Conservation (phyloP, 2,113 vertebrate species). For the Riparia riparia region DNA sequence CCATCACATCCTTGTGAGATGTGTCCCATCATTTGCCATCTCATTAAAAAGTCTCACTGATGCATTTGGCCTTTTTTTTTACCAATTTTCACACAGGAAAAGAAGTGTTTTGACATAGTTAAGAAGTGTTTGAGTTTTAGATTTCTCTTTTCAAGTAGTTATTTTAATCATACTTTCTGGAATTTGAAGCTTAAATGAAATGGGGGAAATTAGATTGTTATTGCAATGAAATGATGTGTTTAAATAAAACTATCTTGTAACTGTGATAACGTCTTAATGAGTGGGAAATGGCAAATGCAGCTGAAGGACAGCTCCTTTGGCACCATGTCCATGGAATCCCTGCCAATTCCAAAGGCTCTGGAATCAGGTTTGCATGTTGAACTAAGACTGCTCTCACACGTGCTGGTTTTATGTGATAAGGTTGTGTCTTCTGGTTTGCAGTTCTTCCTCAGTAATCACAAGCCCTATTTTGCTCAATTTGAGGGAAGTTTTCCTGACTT, state of each 20-base stretch:
- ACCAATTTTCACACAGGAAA: neutral
- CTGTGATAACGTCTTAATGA: neutral
- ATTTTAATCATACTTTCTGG: neutral
- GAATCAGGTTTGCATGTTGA: neutral
- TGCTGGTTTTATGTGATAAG: neutral
- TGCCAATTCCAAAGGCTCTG: neutral
- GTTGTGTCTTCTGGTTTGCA: neutral
- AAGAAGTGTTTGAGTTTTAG: neutral
- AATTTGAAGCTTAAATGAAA: neutral
- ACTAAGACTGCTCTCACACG: neutral
- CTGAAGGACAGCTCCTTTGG: neutral
- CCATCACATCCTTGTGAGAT: neutral
- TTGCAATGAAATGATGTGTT: neutral
- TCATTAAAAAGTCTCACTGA: neutral
- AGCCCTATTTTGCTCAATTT: neutral
- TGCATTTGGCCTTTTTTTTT: neutral
- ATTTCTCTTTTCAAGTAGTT: neutral
- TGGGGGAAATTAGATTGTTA: fast-evolving
- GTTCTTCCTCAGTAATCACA: neutral
- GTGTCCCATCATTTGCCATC: neutral
- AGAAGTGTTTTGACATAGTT: neutral
- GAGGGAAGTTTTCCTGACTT: neutral
- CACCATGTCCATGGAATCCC: neutral
- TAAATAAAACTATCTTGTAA: neutral
- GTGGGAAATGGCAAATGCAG: neutral